These are phyloP conservation scores for Lingula anatina DNA, from an alignment of 2,888 invertebrate genomes.

Conservation along the genomic window DNA sequence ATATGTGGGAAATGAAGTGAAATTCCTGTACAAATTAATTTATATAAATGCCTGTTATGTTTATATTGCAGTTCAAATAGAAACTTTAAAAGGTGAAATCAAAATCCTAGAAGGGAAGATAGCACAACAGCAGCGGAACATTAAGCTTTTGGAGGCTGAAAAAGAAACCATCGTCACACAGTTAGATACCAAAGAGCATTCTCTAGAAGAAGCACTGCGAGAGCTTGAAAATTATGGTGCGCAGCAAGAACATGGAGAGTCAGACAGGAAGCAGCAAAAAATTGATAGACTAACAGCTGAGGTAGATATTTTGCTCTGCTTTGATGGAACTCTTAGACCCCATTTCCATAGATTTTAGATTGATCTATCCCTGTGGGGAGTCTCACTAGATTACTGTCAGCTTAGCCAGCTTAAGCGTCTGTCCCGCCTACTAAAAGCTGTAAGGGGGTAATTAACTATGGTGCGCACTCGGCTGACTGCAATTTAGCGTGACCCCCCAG, in stretches of 20 bases:
- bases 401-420: no score
- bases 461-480: no score
- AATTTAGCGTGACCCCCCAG: no score
- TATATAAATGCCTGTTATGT: not conserved
- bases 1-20: not conserved
- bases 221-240: slow-evolving; percentile 23
- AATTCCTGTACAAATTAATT: not conserved
- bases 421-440: no score
- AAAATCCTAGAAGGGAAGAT: slow-evolving; percentile 18
- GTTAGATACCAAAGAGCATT: slow-evolving; percentile 25
- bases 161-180: slow-evolving; percentile 23
- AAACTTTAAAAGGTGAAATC: slow-evolving; percentile 14
- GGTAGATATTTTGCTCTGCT: no score
- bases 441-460: no score
- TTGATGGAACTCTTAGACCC: no score
- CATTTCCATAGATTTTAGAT: no score
- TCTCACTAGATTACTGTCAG: no score
- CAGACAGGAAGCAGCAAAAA: slow-evolving; percentile 26
- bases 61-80: slow-evolving; percentile 19
- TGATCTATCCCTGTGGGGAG: no score
- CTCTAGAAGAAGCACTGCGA: slow-evolving; percentile 27
- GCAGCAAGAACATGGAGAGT: slow-evolving; percentile 15
- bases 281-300: slow-evolving; percentile 26
- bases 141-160: slow-evolving; percentile 26
- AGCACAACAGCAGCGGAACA: slow-evolving; percentile 20